Base-by-base conservation (phyloP, 2,113 vertebrate species). In the Engraulis encrasicolus region DNA sequence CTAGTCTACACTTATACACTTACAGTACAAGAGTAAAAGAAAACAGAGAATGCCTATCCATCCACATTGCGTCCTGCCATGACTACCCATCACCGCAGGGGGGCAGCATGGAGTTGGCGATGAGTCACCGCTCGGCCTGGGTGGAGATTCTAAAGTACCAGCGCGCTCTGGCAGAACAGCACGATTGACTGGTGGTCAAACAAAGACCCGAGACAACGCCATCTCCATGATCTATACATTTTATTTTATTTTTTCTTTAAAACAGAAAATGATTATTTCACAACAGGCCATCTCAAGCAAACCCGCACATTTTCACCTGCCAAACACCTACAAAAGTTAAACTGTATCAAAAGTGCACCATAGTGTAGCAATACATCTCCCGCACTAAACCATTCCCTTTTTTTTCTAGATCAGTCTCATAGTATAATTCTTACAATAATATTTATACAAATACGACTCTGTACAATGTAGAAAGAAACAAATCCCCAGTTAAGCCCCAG, bases 311-410 rank as follows among this genome's bases (percentile, higher is more conserved):
- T 92, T 93, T 92, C 92, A 94, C 94, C 94, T 91, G 91, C 94
- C 93, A 94, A n/a, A 95, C 95, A 95, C 95, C 94, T 96, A 96
- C 94, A 96, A 96, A 96, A 45, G 40, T 45, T 45, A 45, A 45
- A 96, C 95, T 89, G 95, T 96, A 96, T 96, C 95, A 96, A 96
- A 96, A 96, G 95, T 96, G 95, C 95, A 95, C 95, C 95, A 94
- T 96, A 95, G 95, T 95, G 94, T 95, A 93, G 95, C n/a, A n/a
- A n/a, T 95, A 95, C 94, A 91, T 94, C 92, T 94, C 92, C 92
- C 90, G 90, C 87, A 91, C 91, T 92, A 93, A 94, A 88, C 84
- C 66, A 74, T 91, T 91, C 90, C 92, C 84, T 83, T 89, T 83
- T 90, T 83, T 89, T 83, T 90, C 93, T 92, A 93, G 92, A 86